Evolutionary conservation across 2,113 vertebrate species (phyloP).

Genomic region (Lanius ludovicianus): DNA sequence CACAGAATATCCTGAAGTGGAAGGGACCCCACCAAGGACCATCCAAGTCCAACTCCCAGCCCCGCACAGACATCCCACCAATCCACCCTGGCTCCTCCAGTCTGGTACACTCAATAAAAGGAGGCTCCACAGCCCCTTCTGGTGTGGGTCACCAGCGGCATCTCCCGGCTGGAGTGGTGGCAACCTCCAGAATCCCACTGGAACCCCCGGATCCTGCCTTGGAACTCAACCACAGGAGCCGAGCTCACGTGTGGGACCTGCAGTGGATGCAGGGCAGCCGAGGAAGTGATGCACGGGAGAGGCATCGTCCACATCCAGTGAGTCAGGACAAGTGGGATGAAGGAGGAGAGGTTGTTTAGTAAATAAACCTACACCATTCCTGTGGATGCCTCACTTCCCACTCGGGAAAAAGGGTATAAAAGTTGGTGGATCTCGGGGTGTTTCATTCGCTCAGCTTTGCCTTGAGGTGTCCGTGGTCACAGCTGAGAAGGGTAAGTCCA

Average conservation of each 20-base stretch:
- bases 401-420: background rate
- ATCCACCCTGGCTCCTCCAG: background rate
- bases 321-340: conserved; percentile 25
- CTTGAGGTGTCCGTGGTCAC: rapidly evolving
- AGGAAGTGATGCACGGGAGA: conserved; percentile 27
- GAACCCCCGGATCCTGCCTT: background rate
- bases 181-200: background rate
- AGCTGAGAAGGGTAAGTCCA: background rate
- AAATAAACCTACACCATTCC: conserved; percentile 58
- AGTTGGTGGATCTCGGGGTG: background rate
- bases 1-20: background rate
- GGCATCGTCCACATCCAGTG: background rate
- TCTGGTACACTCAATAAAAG: rapidly evolving
- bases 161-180: background rate
- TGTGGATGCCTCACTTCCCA: conserved; percentile 25
- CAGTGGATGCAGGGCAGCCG: background rate
- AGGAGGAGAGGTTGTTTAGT: background rate
- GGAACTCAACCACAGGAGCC: rapidly evolving
- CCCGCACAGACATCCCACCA: background rate
- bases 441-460: background rate
- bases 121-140: background rate
- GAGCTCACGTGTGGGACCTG: background rate
- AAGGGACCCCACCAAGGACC: background rate
- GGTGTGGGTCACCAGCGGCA: background rate
- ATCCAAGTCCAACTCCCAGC: rapidly evolving